Percentiles rank a stretch among this genome's conserved stretches.
These are phyloP conservation scores for Eospalax fontanierii DNA, from an alignment of 2,797 vertebrate genomes.

Conservation along the genomic window DNA sequence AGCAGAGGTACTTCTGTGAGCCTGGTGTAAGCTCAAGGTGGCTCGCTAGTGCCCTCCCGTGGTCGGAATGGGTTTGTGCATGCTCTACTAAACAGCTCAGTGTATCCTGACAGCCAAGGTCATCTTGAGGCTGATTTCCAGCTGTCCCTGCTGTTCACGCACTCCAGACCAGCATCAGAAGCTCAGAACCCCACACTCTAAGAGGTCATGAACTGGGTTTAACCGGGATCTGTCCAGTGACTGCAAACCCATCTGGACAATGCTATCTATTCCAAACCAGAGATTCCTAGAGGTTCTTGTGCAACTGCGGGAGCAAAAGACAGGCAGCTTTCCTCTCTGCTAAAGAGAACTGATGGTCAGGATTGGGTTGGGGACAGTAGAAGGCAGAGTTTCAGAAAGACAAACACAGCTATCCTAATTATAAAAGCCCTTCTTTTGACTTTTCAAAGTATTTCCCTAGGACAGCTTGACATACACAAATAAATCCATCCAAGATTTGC, in stretches of 20 bases:
- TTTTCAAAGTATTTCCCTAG: conserved; percentile 61
- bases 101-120: conserved; percentile 38
- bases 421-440: conserved; percentile 41
- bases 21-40: background rate
- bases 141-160: background rate
- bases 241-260: background rate
- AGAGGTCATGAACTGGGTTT: background rate
- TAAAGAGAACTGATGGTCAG: background rate
- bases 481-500: conserved; percentile 31
- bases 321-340: background rate
- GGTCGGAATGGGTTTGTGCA: conserved; percentile 36
- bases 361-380: background rate
- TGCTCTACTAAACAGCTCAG: background rate
- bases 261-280: background rate
- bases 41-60: conserved; percentile 78
- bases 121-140: background rate
- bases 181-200: background rate
- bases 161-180: background rate
- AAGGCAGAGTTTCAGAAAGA: conserved; percentile 28
- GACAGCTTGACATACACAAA: background rate
- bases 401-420: background rate
- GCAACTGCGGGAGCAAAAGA: background rate
- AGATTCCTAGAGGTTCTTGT: background rate
- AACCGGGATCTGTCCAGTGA: background rate
- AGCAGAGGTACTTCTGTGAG: background rate